These are phyloP conservation scores for Corythornis madagascariensis DNA, from an alignment of 2,113 vertebrate species.

Conservation along the genomic window DNA sequence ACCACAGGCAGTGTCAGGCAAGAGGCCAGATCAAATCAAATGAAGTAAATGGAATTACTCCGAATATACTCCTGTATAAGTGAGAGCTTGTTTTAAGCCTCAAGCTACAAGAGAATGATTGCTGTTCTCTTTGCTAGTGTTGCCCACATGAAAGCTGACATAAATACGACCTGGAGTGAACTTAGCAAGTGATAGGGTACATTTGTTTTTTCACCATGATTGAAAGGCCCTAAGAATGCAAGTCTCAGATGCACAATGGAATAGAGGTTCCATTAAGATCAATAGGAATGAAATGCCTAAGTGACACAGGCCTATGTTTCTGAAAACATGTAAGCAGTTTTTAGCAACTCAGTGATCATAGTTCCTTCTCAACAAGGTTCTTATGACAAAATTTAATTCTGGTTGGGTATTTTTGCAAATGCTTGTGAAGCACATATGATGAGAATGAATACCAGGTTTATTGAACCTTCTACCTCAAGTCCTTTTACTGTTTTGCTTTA, in stretches of 20 bases:
- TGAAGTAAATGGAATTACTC: constrained; percentile 48
- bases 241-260: background rate
- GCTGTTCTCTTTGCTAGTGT: constrained; percentile 7
- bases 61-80: constrained; percentile 52
- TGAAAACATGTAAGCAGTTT: background rate
- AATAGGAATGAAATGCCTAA: background rate
- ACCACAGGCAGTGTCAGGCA: constrained; percentile 8
- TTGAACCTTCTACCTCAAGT: background rate
- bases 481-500: background rate
- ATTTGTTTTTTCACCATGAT: background rate
- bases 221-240: background rate
- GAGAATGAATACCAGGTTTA: background rate
- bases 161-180: constrained; percentile 26
- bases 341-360: background rate
- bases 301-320: background rate
- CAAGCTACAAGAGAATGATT: constrained; percentile 47
- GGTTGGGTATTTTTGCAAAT: background rate
- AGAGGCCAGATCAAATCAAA: constrained; percentile 45
- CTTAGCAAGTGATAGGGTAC: constrained; percentile 1
- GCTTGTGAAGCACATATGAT: background rate
- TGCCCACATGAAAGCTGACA: constrained; percentile 42
- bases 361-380: background rate
- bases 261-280: background rate
- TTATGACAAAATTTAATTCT: background rate
- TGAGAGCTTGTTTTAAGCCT: constrained; percentile 48